Evolutionary conservation across 1,140 invertebrate genomes (phyloP), one percentile per base, ranked within the genome.

Genomic region (Drosophila trapezifrons): DNA sequence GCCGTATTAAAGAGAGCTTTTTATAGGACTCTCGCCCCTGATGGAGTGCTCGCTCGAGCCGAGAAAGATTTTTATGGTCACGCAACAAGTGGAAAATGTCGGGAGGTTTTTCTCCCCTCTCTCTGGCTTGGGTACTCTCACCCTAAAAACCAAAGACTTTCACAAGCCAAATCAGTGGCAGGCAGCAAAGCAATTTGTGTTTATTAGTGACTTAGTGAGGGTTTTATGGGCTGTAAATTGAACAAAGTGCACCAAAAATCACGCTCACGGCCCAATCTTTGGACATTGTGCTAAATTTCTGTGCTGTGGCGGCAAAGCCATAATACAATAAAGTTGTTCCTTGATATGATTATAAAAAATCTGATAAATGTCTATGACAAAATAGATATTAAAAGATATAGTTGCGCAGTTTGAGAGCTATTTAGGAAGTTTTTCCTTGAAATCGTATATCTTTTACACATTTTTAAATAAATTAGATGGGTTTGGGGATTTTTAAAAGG

Each of bases 11-110:
- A 29, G 47, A 49, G 54, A 67, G 55, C 42, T 71, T 76, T 80
- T 76, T 76, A 80, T 72, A 76, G 65, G 59, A 57, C 62, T 29
- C 47, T 32, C 49, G 18, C 60, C 27, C 27, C 45, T 32, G 60
- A 35, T 54, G 65, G 43, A 47, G 59, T 65, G 52, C 15, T 35
- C 7, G 29, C 13, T 22, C n/a, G 60, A 20, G 54, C 47, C 43
- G 64, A 38, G 49, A 76, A 59, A 66, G 67, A 80, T 85, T 84
- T 84, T 85, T 85, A 85, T 80, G 55, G 73, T 38, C 46, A 51
- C 35, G 15, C 32, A 37, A 37, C 62, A 52, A 62, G 60, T 42
- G 62, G 52, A 43, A 27, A 45, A 22, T 17, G n/a, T 56, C 29
- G 45, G 58, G 43, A 55, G 62, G 66, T 66, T 70, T 69, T 35